phyloP scores from a whole-genome alignment of 2,888 invertebrate genomes.

The Norana najaformis region DNA sequence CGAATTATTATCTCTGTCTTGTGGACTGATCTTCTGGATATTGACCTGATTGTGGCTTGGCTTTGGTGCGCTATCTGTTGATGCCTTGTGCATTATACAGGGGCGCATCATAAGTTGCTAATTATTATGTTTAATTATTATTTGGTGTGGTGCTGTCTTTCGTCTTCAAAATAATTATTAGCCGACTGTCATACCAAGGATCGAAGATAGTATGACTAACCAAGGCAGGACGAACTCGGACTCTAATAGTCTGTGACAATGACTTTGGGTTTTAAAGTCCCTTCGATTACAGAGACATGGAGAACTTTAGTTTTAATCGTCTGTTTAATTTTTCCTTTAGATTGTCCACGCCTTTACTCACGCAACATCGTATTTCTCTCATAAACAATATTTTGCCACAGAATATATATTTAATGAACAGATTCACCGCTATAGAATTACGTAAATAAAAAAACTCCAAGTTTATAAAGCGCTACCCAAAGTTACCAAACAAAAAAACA shows the following conservation, averaged over 20 bases:
- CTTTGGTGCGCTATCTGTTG: too few relatives aligned
- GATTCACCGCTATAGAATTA: not conserved
- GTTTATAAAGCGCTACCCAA: not conserved
- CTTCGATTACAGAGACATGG: not conserved
- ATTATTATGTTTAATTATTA: too few relatives aligned
- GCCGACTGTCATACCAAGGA: not conserved
- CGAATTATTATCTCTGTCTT: too few relatives aligned
- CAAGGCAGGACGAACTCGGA: not conserved
- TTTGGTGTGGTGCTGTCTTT: not conserved
- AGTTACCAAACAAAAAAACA: too few relatives aligned
- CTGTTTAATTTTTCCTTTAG: not conserved
- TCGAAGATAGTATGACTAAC: not conserved
- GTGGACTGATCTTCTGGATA: too few relatives aligned
- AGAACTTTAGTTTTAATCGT: not conserved
- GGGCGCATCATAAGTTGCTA: too few relatives aligned
- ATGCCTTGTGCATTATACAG: too few relatives aligned
- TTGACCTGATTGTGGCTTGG: too few relatives aligned
- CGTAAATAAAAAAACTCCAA: not conserved
- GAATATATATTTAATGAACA: not conserved
- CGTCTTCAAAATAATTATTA: slow-evolving; percentile 3
- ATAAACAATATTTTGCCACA: not conserved
- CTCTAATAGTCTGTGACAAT: not conserved
- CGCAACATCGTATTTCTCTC: not conserved
- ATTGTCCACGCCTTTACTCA: not conserved
- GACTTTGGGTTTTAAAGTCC: not conserved